A percentile compares a stretch with the other conserved stretches of the same genome.
Conservation (phyloP, 2,113 vertebrate species). For the Hypanus sabinus region DNA sequence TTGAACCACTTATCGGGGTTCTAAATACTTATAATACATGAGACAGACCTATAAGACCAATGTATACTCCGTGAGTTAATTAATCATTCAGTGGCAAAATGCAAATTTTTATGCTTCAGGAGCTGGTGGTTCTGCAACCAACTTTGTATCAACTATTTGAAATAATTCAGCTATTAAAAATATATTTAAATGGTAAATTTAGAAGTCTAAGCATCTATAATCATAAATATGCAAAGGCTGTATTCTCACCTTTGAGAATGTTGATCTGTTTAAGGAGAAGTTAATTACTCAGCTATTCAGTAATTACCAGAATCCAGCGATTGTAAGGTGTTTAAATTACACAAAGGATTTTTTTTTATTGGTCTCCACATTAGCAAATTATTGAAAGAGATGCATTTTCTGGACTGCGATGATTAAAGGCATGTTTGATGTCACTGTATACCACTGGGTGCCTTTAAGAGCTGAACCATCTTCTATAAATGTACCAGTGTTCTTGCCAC, state of each 20-base stretch:
- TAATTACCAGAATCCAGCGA: background rate
- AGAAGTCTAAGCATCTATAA: background rate
- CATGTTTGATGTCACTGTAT: background rate
- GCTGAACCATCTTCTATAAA: background rate
- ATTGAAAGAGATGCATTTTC: background rate
- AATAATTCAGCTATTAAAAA: background rate
- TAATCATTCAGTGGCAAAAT: background rate
- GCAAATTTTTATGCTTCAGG: background rate
- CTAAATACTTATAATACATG: background rate
- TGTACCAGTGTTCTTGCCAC: background rate
- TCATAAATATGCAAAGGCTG: background rate
- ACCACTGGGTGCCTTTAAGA: background rate
- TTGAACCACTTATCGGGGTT: background rate
- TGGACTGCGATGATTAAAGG: background rate
- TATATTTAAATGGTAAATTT: background rate
- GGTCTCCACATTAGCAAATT: background rate
- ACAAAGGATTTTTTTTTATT: background rate
- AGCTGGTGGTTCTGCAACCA: background rate
- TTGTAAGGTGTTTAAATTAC: constrained; percentile 11
- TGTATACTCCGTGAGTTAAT: background rate
- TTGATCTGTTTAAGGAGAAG: constrained; percentile 4
- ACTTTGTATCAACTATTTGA: background rate
- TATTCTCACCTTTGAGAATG: background rate
- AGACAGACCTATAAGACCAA: background rate
- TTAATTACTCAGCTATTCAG: background rate